phyloP scores from a whole-genome alignment of 1,140 invertebrate genomes.

The Psilanteris sp. region DNA sequence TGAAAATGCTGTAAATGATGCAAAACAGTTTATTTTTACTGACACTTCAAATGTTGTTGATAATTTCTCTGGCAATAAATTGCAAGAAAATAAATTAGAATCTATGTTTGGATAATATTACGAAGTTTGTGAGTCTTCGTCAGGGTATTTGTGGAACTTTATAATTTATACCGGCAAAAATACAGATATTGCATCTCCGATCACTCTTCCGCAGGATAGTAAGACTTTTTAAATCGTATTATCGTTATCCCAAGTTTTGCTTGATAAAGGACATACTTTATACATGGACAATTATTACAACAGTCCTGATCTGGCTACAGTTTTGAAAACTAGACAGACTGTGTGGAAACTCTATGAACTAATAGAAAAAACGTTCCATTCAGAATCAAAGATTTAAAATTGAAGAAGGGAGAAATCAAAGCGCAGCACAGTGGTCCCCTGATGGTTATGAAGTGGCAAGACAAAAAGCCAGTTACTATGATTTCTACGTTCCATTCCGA shows the following conservation, averaged over 20 bases:
- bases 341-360: conserved; percentile 22
- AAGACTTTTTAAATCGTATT: conserved; percentile 31
- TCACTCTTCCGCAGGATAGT: conserved; percentile 5
- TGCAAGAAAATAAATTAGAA: too few relatives aligned
- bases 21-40: too few relatives aligned
- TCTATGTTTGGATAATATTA: too few relatives aligned
- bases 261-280: conserved; percentile 33
- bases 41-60: too few relatives aligned
- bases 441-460: conserved; percentile 25
- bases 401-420: conserved; percentile 23
- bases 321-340: conserved; percentile 31
- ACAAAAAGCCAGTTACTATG: conserved; percentile 28
- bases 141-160: conserved; percentile 61
- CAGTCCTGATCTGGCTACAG: conserved; percentile 27
- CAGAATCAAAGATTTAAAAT: conserved; percentile 21
- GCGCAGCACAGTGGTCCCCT: conserved; percentile 18
- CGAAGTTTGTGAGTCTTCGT: conserved; percentile 60
- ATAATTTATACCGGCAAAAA: conserved; percentile 62
- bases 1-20: too few relatives aligned
- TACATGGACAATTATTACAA: conserved; percentile 44
- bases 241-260: conserved; percentile 17
- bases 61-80: too few relatives aligned
- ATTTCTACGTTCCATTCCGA: conserved; percentile 27
- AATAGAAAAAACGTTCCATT: conserved; percentile 40
- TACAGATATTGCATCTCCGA: conserved; percentile 12